Percentiles rank a stretch among this genome's conserved stretches.
phyloP scores from a whole-genome alignment of 2,888 invertebrate genomes.

The Acronicta psi region DNA sequence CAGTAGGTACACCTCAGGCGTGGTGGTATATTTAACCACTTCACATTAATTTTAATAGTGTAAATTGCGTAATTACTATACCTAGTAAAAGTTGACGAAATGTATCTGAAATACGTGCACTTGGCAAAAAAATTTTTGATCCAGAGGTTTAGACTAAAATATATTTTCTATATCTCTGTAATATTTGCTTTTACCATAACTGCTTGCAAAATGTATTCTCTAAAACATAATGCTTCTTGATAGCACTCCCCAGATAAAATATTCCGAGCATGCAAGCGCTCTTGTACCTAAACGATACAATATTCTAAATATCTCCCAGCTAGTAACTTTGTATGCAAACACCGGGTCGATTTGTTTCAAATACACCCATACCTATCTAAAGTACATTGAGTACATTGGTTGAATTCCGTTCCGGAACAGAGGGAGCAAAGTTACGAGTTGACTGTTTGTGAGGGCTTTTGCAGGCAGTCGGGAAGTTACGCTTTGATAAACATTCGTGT shows the following conservation, averaged over 20 bases:
- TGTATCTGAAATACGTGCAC: too few relatives aligned
- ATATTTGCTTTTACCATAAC: background rate
- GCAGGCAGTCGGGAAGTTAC: conserved; percentile 26
- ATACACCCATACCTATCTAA: conserved; percentile 3
- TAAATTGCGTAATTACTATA: too few relatives aligned
- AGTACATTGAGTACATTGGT: conserved; percentile 15
- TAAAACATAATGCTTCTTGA: conserved; percentile 44
- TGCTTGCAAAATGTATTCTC: conserved; percentile 19
- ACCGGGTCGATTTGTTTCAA: conserved; percentile 36
- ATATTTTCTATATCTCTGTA: too few relatives aligned
- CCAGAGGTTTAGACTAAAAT: too few relatives aligned
- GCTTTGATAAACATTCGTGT: conserved; percentile 45
- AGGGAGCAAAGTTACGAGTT: conserved; percentile 32
- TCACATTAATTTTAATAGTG: too few relatives aligned
- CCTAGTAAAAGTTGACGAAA: too few relatives aligned
- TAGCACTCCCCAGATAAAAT: conserved; percentile 38
- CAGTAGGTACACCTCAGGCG: too few relatives aligned
- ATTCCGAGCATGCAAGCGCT: conserved; percentile 32
- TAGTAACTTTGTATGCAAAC: conserved; percentile 35
- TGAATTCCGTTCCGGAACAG: conserved; percentile 32
- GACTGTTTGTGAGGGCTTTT: conserved; percentile 25
- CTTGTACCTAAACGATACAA: conserved; percentile 29
- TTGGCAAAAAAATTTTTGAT: too few relatives aligned
- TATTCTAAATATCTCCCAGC: conserved; percentile 34
- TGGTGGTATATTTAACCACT: too few relatives aligned